Evolutionary conservation across 2,113 vertebrate genomes (phyloP).

Genomic region (Verasper variegatus): DNA sequence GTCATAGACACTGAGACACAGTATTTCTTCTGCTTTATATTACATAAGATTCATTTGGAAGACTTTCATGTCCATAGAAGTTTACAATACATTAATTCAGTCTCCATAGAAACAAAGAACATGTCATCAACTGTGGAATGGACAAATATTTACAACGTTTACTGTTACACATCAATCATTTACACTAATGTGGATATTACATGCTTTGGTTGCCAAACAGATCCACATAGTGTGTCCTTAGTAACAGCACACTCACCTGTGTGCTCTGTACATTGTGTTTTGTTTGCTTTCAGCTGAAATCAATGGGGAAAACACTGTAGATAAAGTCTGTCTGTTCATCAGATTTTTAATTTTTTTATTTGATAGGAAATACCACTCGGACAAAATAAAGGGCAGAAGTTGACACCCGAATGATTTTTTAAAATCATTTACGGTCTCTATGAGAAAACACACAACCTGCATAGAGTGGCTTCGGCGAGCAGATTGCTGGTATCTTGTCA

Average conservation of each 20-base stretch:
- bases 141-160: not conserved
- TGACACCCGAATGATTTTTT: not conserved
- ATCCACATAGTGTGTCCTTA: not conserved
- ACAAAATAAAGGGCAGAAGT: not conserved
- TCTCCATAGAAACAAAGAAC: not conserved
- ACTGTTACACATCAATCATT: not conserved
- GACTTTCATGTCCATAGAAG: not conserved
- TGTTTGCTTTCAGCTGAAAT: not conserved
- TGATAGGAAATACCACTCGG: not conserved
- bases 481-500: slow-evolving; percentile 34
- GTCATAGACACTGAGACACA: slow-evolving; percentile 8
- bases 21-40: not conserved
- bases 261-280: not conserved
- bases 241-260: not conserved
- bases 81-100: not conserved
- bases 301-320: too few species aligned
- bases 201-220: not conserved
- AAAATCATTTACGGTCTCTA: not conserved
- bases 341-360: not conserved
- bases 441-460: not conserved
- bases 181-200: not conserved
- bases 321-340: not conserved
- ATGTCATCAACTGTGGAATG: not conserved
- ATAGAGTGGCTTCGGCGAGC: not conserved
- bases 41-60: not conserved